Percentiles rank a stretch among this genome's conserved stretches.
phyloP scores from a whole-genome alignment of 1,140 invertebrate species.

The Liolophura sinensis region DNA sequence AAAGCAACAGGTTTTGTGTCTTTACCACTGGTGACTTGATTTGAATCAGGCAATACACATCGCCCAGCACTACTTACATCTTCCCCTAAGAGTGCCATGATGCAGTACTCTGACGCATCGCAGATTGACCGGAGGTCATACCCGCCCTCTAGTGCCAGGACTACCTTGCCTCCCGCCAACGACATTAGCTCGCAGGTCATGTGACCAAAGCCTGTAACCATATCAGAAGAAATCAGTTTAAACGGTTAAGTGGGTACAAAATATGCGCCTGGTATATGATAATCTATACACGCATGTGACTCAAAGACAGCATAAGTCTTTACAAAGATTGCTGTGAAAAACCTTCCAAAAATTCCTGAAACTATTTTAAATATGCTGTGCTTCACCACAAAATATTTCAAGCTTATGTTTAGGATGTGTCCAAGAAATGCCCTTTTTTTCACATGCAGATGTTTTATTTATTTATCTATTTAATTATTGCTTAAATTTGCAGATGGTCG shows the following conservation, averaged over 20 bases:
- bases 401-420: no score
- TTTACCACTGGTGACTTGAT: background rate
- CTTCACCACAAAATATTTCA: no score
- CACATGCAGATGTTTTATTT: no score
- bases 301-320: background rate
- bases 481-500: no score
- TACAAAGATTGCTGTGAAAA: no score
- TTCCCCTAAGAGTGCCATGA: slow-evolving; percentile 76
- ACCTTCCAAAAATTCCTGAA: no score
- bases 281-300: background rate
- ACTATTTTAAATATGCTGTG: no score
- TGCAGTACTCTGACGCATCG: slow-evolving; percentile 96
- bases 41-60: background rate
- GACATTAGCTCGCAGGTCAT: slow-evolving; percentile 94
- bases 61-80: slow-evolving; percentile 32
- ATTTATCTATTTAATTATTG: no score
- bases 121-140: slow-evolving; percentile 96
- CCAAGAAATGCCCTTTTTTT: no score
- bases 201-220: slow-evolving; percentile 76
- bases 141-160: slow-evolving; percentile 69
- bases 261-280: no score
- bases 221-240: slow-evolving; percentile 3
- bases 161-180: slow-evolving; percentile 84
- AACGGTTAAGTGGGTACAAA: background rate
- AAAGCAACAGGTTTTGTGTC: background rate